Base-by-base conservation (phyloP, 2,797 vertebrate species). In the Sebastes steindachneri region DNA sequence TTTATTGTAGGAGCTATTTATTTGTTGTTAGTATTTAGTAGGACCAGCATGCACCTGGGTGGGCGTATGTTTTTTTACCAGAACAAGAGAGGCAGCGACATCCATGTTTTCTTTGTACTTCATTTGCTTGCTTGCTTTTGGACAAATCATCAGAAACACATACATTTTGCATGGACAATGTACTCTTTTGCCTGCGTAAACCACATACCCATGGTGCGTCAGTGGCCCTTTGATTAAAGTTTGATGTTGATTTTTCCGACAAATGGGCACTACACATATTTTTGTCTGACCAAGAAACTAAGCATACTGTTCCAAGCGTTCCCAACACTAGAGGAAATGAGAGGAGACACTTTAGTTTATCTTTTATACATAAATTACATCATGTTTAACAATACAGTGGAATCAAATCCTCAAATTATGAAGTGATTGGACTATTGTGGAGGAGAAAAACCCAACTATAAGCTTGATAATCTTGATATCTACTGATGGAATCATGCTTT, bases 171-270 rank as follows among this genome's bases (percentile, higher is more conserved):
- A 41, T 41, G 37, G 37, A 41, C 37, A 41, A 41, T 41, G 5
- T 0, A 41, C 14, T 41, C 37, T 41, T 41, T 15, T 41, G 14
- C 14, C 14, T 17, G 37, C 0, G 0, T 15, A 41, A 15, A 41
- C 37, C 37, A 41, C 37, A 41, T 41, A 41, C 37, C 37, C 14
- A 17, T 15, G 37, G 37, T 41, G 14, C 6, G 5, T 41, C 37
- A 41, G 37, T 41, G 37, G 37, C 14, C 37, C 37, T 41, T 41
- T 41, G 37, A 41, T 41, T 41, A 0, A 41, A 15, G 37, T 41
- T 41, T 0, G 37, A 14, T 0, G 0, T 41, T 6, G 12, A 41
- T 41, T 41, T 41, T 17, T 41, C 37, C 3, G 6, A 41, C 37
- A 41, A 41, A 41, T 41, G 37, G 5, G 14, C 37, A 41, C 37